Base-by-base conservation (phyloP, 2,797 vertebrate species). In the Lacerta bilineata region DNA sequence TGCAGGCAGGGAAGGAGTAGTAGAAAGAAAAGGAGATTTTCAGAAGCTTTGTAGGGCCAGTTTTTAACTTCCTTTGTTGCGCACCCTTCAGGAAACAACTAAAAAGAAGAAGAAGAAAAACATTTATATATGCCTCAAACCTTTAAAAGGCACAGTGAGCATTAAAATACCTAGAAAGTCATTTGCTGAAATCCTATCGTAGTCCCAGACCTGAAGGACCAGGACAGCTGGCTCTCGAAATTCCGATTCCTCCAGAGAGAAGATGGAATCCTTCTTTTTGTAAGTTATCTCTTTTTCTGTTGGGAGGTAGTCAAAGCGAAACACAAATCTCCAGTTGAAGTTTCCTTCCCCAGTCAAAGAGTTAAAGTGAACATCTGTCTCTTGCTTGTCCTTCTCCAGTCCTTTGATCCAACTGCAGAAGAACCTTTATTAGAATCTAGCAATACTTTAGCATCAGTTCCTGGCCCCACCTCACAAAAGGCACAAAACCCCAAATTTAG, bases 251-350 rank as follows among this genome's bases (percentile, higher is more conserved):
- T 99, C 98, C 93, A 99, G 29, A 8, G 98, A 97, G 80, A 99
- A 99, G 92, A 98, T 92, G 20, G 98, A 98, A 68, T 99, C 98
- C 94, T 98, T 97, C 93, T 97, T 98, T 93, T 97, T 97, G 91
- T 97, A 97, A 80, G 97, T 98, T 90, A 99, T 97, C 95, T 99
- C 98, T 93, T 98, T 98, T 97, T 99, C 98, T 0, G 98, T 98
- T 0, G 98, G 98, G 84, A 99, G 98, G 93, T 99, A 99, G 96
- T 98, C 97, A 50, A 99, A 99, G 75, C 90, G 96, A 87, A 98
- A 99, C 83, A 99, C 93, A 74, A 99, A 99, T 89, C 98, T 97
- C 99, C 98, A 99, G 94, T 98, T 99, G 96, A 99, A 99, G 96
- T 99, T 99, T 85, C 98, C 98, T 95, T 99, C 99, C 69, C 98